Evolutionary conservation across 2,113 vertebrate species (phyloP).

Genomic region (Campylomormyrus tamandua): DNA sequence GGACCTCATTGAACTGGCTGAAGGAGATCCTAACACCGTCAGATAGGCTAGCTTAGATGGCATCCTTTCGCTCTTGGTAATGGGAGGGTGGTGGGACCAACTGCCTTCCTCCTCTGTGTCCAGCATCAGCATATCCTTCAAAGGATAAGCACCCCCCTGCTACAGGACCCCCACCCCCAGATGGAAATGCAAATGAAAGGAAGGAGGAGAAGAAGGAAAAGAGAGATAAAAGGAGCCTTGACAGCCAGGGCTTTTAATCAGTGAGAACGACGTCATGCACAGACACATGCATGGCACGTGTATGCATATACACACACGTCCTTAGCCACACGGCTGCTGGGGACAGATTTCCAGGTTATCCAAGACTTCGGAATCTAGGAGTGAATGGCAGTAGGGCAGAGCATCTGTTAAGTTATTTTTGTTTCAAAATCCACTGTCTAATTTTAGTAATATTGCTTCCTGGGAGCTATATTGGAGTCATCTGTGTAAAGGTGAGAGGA

Average conservation of each 20-base stretch:
- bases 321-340: not conserved
- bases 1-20: not conserved
- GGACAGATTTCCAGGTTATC: constrained; percentile 21
- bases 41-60: not conserved
- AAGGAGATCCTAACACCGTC: not conserved
- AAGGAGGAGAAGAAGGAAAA: not conserved
- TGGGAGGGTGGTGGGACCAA: constrained; percentile 26
- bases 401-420: not conserved
- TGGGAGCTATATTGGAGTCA: not conserved
- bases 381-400: constrained; percentile 20
- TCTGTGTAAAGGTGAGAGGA: constrained; percentile 42
- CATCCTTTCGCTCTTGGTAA: constrained; percentile 30
- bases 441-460: not conserved
- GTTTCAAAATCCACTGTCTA: not conserved
- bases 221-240: not conserved
- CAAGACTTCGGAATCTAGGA: constrained; percentile 27
- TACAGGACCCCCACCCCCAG: constrained; percentile 15
- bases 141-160: constrained; percentile 30
- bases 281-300: not conserved
- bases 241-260: constrained; percentile 13
- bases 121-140: constrained; percentile 30
- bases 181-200: constrained; percentile 14
- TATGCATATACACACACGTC: not conserved
- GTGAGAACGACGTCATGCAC: not conserved
- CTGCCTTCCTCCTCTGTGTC: constrained; percentile 27